phyloP scores from a whole-genome alignment of 2,888 invertebrate genomes.

The Abrostola triplasia region DNA sequence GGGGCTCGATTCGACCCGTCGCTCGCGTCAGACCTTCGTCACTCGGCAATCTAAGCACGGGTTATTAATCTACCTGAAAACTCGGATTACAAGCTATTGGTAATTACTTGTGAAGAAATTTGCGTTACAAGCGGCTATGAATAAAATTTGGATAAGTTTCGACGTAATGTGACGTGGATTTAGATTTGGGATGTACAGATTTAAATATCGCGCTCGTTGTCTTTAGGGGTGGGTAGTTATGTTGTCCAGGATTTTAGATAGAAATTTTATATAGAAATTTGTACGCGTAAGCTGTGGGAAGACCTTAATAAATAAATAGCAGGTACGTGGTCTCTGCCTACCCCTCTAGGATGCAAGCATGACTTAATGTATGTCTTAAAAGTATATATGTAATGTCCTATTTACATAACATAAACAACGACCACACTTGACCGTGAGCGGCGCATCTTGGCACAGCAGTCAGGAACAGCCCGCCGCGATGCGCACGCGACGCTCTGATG shows the following conservation, averaged over 20 bases:
- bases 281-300: too few species aligned
- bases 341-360: too few species aligned
- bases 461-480: conserved; percentile 33
- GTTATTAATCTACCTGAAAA: conserved; percentile 61
- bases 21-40: conserved; percentile 62
- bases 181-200: neutral
- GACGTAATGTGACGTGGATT: conserved; percentile 10
- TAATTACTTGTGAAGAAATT: conserved; percentile 56
- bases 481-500: neutral
- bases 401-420: too few species aligned
- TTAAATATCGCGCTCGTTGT: neutral
- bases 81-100: conserved; percentile 53
- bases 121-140: conserved; percentile 35
- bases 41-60: conserved; percentile 52
- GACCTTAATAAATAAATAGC: too few species aligned
- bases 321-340: too few species aligned
- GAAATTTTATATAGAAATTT: too few species aligned
- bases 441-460: conserved; percentile 27
- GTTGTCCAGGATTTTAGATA: too few species aligned
- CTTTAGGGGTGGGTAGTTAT: neutral
- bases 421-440: conserved; percentile 24
- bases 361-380: too few species aligned
- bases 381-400: too few species aligned
- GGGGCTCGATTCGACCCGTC: conserved; percentile 42
- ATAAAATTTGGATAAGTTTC: conserved; percentile 44